Base-by-base conservation (phyloP, 2,888 invertebrate species). In the Seladonia tumulorum region DNA sequence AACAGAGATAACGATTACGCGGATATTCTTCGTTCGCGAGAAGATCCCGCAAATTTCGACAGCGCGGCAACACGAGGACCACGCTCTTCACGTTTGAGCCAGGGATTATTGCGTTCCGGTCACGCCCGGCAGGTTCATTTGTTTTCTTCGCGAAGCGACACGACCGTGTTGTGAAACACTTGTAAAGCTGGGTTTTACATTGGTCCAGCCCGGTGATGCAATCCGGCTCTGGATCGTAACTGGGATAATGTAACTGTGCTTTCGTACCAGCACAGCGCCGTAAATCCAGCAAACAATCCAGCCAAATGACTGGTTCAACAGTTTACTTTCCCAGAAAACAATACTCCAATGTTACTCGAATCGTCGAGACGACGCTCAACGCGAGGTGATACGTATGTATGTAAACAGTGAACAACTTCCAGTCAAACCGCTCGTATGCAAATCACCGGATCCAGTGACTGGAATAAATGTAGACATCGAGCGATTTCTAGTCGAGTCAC, bases 1-100 rank as follows among this genome's bases (percentile, higher is more conserved):
- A 82, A 75, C 78, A 72, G 35, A 57, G 79, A 82, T 73, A 82
- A 82, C 75, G 82, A 79, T 63, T 57, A 76, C 47, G 35, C 7
- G 8, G 16, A 12, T 29, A 1, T 29, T 53, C 49, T n/a, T n/a
- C 16, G 14, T 5, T 29, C n/a, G n/a, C 70, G 63, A 29, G 2
- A 63, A 63, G 29, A 60, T 53, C 22, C 2, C 22, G 8, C 53
- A 2, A 0, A 22, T 53, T 22, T 8, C 53, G 22, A 53, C 22
- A 22, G 3, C 2, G 10, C 35, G 3, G 22, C 53, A 10, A 53
- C 53, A 14, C 1, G 12, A 45, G 45, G 45, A 45, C 2, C 45
- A 12, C 45, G 3, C 12, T 45, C 12, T 12, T 10, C 2, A 3
- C 45, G 45, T 45, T n/a, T n/a, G n/a, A 10, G 8, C 10, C 10